Conservation (phyloP, 2,113 vertebrate genomes). For the Hippocampus abdominalis region DNA sequence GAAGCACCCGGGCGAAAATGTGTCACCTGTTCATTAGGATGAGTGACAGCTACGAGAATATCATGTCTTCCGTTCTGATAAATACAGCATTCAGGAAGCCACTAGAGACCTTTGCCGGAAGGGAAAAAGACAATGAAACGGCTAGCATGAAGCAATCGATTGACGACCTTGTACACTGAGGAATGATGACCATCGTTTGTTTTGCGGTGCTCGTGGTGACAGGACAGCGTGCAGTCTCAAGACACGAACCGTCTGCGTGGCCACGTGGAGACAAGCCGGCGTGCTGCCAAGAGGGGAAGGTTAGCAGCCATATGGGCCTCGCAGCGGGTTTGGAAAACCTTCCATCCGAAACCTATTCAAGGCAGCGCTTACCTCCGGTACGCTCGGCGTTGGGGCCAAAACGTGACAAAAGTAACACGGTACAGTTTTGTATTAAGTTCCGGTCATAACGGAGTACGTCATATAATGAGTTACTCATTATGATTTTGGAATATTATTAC, state of each 20-base stretch:
- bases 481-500: too few species aligned
- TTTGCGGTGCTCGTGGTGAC: background rate
- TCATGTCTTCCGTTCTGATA: background rate
- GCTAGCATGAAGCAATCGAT: background rate
- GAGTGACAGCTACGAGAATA: background rate
- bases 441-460: too few species aligned
- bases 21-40: background rate
- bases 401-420: too few species aligned
- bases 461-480: too few species aligned
- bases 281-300: slow-evolving; percentile 4
- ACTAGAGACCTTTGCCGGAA: background rate
- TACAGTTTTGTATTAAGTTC: too few species aligned
- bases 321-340: slow-evolving; percentile 16
- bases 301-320: slow-evolving; percentile 44
- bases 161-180: background rate
- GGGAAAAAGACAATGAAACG: background rate
- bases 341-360: slow-evolving; percentile 15
- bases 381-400: too few species aligned
- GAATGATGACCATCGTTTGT: background rate
- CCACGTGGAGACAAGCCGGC: slow-evolving; percentile 29
- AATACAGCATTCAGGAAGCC: background rate
- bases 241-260: slow-evolving; percentile 21
- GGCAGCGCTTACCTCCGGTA: background rate
- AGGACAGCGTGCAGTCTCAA: slow-evolving; percentile 8
- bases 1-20: background rate